A percentile compares a stretch with the other conserved stretches of the same genome.
Conservation (phyloP, 2,888 invertebrate species). For the Entomobrya proxima region DNA sequence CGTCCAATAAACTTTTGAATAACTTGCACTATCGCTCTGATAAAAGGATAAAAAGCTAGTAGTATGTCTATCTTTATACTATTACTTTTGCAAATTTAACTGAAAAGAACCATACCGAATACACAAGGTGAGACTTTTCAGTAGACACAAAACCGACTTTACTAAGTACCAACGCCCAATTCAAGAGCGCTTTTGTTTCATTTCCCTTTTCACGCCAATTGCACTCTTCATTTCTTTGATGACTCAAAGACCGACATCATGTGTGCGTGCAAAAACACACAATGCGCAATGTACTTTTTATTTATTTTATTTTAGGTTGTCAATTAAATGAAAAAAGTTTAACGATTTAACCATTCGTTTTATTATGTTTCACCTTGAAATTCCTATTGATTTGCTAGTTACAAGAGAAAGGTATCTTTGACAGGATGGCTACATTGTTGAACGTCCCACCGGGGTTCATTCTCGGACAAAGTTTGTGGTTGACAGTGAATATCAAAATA, state of each 20-base stretch:
- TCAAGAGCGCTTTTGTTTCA: slow-evolving; percentile 37
- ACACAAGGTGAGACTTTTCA: slow-evolving; percentile 3
- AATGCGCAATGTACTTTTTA: no score
- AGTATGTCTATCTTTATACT: slow-evolving; percentile 24
- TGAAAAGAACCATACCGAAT: background rate
- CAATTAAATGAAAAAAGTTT: background rate
- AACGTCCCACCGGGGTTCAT: slow-evolving; percentile 38
- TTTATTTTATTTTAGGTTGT: no score
- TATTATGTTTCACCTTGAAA: slow-evolving; percentile 26
- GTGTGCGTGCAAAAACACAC: background rate
- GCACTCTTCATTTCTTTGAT: slow-evolving; percentile 34
- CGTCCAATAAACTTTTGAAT: slow-evolving; percentile 51
- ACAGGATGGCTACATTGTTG: slow-evolving; percentile 13
- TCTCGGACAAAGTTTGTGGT: slow-evolving; percentile 3
- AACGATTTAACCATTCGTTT: background rate
- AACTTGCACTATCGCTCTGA: slow-evolving; percentile 55
- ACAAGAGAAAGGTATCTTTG: slow-evolving; percentile 3
- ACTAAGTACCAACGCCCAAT: slow-evolving; percentile 57
- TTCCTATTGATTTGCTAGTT: background rate
- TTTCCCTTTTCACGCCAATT: slow-evolving; percentile 35
- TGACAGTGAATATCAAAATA: slow-evolving; percentile 20
- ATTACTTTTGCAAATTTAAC: background rate
- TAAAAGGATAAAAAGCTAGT: background rate
- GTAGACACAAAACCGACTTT: slow-evolving; percentile 31
- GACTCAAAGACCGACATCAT: background rate